Evolutionary conservation across 2,888 invertebrate genomes (phyloP), one percentile per base, ranked within the genome.

Genomic region (Caenorhabditis japonica): DNA sequence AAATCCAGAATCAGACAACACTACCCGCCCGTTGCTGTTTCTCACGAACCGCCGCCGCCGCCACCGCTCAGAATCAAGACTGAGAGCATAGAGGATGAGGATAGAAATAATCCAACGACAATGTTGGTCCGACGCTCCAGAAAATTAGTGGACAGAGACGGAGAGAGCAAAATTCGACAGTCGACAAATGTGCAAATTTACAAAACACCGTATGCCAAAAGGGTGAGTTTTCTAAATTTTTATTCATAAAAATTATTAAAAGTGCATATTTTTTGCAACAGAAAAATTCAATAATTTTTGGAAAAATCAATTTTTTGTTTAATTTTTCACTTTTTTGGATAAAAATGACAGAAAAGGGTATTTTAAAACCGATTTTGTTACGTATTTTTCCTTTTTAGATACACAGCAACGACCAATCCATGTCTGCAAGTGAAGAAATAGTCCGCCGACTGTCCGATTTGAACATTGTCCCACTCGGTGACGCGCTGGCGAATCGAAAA

Each of bases 101-200:
- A n/a, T n/a, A n/a, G n/a, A n/a, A n/a, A n/a, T n/a, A n/a, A n/a
- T n/a, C n/a, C n/a, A n/a, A n/a, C n/a, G n/a, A n/a, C n/a, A n/a
- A n/a, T n/a, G n/a, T n/a, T n/a, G n/a, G n/a, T n/a, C n/a, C n/a
- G n/a, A n/a, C n/a, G n/a, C n/a, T n/a, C n/a, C n/a, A n/a, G n/a
- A n/a, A n/a, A n/a, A n/a, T n/a, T n/a, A n/a, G n/a, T n/a, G n/a
- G n/a, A n/a, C n/a, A n/a, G 19, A 17, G 43, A 43, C 17, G 12
- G 19, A 5, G 58, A 36, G 38, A 43, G 51, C 36, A 52, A 59
- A 36, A 58, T 52, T 17, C 53, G 52, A 36, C 59, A 53, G 41
- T 72, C 72, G 4, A 43, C 36, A 12, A 64, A 72, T 43, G 59
- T 72, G n/a, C 64, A 72, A 39, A 43, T 72, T 12, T 72, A 64